Evolutionary conservation across 2,113 vertebrate species (phyloP).

Genomic region (Callospermophilus lateralis): DNA sequence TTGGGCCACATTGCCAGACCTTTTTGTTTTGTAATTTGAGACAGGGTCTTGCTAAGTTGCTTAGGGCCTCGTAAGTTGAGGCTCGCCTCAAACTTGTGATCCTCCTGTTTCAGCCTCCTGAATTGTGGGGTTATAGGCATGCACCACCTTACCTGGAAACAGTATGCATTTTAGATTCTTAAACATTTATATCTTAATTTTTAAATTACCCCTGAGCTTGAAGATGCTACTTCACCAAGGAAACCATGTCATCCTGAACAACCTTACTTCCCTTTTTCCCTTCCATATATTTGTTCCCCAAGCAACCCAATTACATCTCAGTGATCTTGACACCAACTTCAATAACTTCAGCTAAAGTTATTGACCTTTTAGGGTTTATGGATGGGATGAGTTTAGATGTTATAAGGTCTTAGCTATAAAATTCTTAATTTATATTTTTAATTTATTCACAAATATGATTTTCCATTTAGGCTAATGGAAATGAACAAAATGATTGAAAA

Average conservation of each 20-base stretch:
- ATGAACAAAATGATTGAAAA: conserved; percentile 24
- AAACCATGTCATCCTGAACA: background rate
- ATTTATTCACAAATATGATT: background rate
- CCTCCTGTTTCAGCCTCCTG: too few species aligned
- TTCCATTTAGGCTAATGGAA: background rate
- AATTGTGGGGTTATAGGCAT: too few species aligned
- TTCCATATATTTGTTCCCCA: background rate
- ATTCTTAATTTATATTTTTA: conserved; percentile 15
- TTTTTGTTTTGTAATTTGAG: too few species aligned
- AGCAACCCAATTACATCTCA: background rate
- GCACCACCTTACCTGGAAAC: too few species aligned
- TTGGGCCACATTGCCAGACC: too few species aligned
- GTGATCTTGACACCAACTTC: background rate
- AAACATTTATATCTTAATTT: background rate
- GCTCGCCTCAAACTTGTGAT: too few species aligned
- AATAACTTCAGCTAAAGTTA: background rate
- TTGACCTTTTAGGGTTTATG: background rate
- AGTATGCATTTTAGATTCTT: conserved; percentile 10
- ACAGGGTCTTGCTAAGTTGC: too few species aligned
- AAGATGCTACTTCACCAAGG: background rate
- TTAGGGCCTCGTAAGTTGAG: too few species aligned
- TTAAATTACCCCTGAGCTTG: background rate
- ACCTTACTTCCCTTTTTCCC: background rate
- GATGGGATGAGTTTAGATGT: background rate
- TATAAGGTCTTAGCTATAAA: background rate